Evolutionary conservation across 2,888 invertebrate species (phyloP).

Genomic region (Nomada goodeniana): DNA sequence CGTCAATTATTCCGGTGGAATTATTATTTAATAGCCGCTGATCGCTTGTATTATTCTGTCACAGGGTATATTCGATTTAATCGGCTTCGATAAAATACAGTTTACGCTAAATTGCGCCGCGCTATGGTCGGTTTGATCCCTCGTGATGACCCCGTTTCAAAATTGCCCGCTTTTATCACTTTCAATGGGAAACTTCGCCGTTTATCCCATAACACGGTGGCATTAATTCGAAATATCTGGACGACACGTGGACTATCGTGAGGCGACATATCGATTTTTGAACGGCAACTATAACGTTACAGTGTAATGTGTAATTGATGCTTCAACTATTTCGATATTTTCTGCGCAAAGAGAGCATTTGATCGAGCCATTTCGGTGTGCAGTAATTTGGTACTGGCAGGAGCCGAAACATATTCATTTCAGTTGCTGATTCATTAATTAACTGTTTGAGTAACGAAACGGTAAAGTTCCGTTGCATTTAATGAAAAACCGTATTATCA

Average conservation of each 20-base stretch:
- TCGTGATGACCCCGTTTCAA: conserved; percentile 35
- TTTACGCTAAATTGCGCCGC: conserved; percentile 45
- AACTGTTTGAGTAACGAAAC: no score
- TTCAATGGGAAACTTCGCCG: conserved; percentile 22
- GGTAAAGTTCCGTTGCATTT: no score
- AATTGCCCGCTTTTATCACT: conserved; percentile 45
- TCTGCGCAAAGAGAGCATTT: no score
- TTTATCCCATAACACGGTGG: not conserved
- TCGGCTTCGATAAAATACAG: conserved; percentile 52
- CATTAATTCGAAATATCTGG: conserved; percentile 2
- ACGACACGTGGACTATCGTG: not conserved
- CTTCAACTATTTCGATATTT: no score
- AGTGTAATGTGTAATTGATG: not conserved
- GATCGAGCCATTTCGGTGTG: no score
- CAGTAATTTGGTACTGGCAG: no score
- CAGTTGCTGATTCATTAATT: no score
- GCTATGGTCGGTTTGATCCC: conserved; percentile 45
- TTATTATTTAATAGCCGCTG: conserved; percentile 53
- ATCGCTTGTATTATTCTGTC: conserved; percentile 36
- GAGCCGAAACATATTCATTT: no score
- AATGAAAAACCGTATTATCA: no score
- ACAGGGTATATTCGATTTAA: conserved; percentile 40
- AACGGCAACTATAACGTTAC: not conserved
- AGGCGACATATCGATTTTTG: not conserved
- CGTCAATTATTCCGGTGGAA: conserved; percentile 31